Base-by-base conservation (phyloP, 2,888 invertebrate genomes). In the Dendrolimus pini region DNA sequence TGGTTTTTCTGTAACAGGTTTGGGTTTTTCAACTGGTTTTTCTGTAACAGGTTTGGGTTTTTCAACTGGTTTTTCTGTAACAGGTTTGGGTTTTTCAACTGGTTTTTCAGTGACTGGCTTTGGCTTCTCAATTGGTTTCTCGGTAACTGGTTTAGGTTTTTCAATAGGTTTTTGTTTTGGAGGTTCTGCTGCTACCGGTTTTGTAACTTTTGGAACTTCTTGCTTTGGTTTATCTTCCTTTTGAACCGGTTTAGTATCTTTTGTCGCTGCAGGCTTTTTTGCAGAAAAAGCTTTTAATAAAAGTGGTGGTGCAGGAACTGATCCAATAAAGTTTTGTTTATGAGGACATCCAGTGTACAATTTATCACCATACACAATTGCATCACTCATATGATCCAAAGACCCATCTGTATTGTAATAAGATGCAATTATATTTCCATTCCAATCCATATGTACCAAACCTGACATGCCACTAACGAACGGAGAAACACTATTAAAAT, bases 331-430 rank as follows among this genome's bases (percentile, higher is more conserved):
- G 58, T 93, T 86, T 71, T 93, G 93, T 9, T 41, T 9, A 65
- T 92, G 93, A 0, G 96, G 96, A 13, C 93, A 93, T 18, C 95
- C 96, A 47, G 94, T 79, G 71, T 93, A 93, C 12, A 96, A 79
- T 66, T 92, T 91, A 65, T 93, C 93, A 56, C 93, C 92, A 71
- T 91, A 92, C 55, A 95, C 92, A 61, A 94, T 89, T 2, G 93
- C 94, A 69, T 96, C 95, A 66, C 94, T 94, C 18, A 95, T 86
- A 9, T 77, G 74, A 0, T 64, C 58, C 1, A 94, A 69, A 30
- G 91, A 89, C 52, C 85, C 86, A 70, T 95, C 93, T 0, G 90
- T 91, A 54, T 93, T 92, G 71, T 94, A 94, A 62, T 95, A 91
- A 7, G 93, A 92, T 41, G 94, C 94, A 7, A 95, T 75, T 62